Conservation (phyloP, 1,140 invertebrate species). For the Eriocheir sinensis region DNA sequence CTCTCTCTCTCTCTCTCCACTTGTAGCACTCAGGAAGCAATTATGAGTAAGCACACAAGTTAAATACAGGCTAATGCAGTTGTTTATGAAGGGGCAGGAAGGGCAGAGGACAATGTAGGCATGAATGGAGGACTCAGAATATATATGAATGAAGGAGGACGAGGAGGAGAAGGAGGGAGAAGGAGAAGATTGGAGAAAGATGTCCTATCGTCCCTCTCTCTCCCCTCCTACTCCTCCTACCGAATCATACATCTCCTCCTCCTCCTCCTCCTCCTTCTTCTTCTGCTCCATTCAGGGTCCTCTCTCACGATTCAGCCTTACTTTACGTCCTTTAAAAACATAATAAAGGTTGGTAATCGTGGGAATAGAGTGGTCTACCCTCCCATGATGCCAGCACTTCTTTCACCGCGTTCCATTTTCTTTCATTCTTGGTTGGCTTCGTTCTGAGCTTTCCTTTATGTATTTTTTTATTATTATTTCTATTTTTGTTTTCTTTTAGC, state of each 20-base stretch:
- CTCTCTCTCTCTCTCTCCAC: background rate
- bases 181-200: background rate
- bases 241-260: too few species aligned
- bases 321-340: conserved; percentile 2
- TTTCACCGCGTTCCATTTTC: background rate
- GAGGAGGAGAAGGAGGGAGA: conserved; percentile 19
- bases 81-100: background rate
- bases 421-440: background rate
- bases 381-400: background rate
- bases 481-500: background rate
- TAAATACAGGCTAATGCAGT: background rate
- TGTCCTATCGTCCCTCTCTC: background rate
- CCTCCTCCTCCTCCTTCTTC: background rate
- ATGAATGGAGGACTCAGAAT: conserved; percentile 2
- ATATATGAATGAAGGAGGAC: background rate
- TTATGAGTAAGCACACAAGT: background rate
- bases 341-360: conserved; percentile 9
- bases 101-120: background rate
- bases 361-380: background rate
- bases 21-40: background rate
- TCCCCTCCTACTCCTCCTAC: too few species aligned
- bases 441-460: background rate
- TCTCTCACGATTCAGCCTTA: conserved; percentile 14
- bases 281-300: background rate
- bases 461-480: background rate